These are phyloP conservation scores for Ceyx cyanopectus DNA, from an alignment of 2,113 vertebrate genomes.

Conservation along the genomic window DNA sequence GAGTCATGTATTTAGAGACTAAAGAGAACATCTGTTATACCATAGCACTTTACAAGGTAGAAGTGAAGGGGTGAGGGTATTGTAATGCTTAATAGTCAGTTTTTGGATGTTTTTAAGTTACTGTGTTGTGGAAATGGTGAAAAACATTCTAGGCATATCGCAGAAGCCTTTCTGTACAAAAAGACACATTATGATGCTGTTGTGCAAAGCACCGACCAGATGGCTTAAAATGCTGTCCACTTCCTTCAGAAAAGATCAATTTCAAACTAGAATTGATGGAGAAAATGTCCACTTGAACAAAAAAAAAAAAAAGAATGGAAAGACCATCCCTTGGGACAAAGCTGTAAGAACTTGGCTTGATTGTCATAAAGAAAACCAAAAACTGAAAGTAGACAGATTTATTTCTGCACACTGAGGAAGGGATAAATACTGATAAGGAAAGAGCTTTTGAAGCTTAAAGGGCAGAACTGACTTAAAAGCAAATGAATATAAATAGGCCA, in stretches of 20 bases:
- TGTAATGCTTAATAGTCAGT: neutral
- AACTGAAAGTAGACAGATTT: neutral
- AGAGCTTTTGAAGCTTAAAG: constrained; percentile 6
- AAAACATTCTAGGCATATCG: neutral
- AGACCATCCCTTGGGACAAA: neutral
- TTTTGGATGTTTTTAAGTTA: neutral
- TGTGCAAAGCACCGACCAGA: neutral
- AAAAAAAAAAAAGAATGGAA: constrained; percentile 4
- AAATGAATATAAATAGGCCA: neutral
- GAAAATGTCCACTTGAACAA: neutral
- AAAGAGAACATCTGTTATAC: neutral
- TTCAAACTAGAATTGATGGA: neutral
- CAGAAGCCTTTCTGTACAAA: neutral
- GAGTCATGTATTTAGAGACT: neutral
- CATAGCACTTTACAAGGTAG: neutral
- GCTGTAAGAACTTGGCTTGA: neutral
- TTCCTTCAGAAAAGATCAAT: neutral
- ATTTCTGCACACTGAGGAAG: neutral
- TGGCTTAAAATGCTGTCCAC: neutral
- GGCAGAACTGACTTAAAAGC: neutral
- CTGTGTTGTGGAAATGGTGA: neutral
- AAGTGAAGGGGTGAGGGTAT: neutral
- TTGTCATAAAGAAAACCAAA: neutral
- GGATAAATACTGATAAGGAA: neutral
- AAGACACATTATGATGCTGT: neutral